phyloP scores from a whole-genome alignment of 2,113 vertebrate genomes.

The Cricetomys ansorgei region DNA sequence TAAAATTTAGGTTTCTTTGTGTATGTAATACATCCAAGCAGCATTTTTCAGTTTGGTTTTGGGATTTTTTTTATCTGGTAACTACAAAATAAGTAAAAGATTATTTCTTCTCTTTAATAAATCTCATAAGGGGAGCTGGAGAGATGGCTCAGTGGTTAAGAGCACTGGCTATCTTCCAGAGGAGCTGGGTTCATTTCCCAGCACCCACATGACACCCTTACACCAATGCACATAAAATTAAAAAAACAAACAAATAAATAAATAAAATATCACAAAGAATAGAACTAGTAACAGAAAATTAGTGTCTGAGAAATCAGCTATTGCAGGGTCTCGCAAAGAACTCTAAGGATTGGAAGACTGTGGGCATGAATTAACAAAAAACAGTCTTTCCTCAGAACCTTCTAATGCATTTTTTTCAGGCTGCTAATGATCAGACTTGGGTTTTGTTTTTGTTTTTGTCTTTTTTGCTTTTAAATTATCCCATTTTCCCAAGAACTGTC shows the following conservation, averaged over 20 bases:
- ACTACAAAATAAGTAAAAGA: slow-evolving; percentile 44
- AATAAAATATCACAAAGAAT: slow-evolving; percentile 44
- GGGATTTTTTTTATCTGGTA: slow-evolving; percentile 43
- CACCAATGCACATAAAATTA: too few species aligned
- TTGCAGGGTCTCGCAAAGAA: slow-evolving; percentile 22
- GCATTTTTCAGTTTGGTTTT: slow-evolving; percentile 57
- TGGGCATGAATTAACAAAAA: slow-evolving; percentile 45
- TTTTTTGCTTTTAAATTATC: background rate
- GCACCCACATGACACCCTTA: too few species aligned
- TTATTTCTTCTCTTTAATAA: slow-evolving; percentile 55
- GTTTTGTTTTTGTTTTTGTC: background rate
- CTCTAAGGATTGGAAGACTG: slow-evolving; percentile 22
- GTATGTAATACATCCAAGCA: slow-evolving; percentile 35
- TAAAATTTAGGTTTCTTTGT: slow-evolving; percentile 23
- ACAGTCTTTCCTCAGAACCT: slow-evolving; percentile 19
- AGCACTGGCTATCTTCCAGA: too few species aligned
- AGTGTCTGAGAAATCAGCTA: slow-evolving; percentile 48
- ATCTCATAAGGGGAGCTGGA: too few species aligned
- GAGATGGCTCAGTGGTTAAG: too few species aligned
- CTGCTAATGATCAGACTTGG: background rate
- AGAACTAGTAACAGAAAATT: slow-evolving; percentile 66
- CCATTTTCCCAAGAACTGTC: slow-evolving; percentile 17
- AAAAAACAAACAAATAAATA: too few species aligned
- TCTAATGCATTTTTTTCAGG: background rate
- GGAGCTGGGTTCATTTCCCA: too few species aligned